phyloP scores from a whole-genome alignment of 2,797 vertebrate species.

The Poecilia gillii region DNA sequence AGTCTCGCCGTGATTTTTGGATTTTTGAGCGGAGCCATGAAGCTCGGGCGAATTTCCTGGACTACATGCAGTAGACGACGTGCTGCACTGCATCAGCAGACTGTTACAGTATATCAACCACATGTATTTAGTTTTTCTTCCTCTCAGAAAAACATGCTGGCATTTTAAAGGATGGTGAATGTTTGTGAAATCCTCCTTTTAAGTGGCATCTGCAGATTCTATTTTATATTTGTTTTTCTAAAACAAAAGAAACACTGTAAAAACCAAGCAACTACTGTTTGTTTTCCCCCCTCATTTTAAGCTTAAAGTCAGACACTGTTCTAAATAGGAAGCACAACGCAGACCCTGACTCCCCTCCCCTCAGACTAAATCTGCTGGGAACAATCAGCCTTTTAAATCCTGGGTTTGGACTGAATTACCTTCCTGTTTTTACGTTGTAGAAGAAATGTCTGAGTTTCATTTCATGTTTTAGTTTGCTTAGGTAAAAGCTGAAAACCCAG shows the following conservation, averaged over 20 bases:
- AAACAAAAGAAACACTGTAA: background rate
- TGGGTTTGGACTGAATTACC: background rate
- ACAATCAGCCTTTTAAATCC: slow-evolving; percentile 43
- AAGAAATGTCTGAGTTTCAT: background rate
- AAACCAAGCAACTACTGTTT: slow-evolving; percentile 23
- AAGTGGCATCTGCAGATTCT: slow-evolving; percentile 22
- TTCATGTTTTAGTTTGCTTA: background rate
- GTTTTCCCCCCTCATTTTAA: slow-evolving; percentile 1
- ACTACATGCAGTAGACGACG: slow-evolving; percentile 8
- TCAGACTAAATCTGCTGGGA: slow-evolving; percentile 33
- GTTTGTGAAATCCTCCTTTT: slow-evolving; percentile 55
- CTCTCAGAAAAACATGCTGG: slow-evolving; percentile 30
- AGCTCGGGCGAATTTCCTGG: slow-evolving; percentile 10
- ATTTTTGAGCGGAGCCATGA: background rate
- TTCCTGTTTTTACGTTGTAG: background rate
- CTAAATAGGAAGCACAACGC: background rate
- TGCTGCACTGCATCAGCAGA: slow-evolving; percentile 33
- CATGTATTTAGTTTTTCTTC: slow-evolving; percentile 24
- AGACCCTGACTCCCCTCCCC: background rate
- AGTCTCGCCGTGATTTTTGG: slow-evolving; percentile 14
- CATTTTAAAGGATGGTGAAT: slow-evolving; percentile 52
- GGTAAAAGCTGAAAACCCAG: background rate
- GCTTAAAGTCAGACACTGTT: slow-evolving; percentile 36
- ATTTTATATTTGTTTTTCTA: slow-evolving; percentile 49
- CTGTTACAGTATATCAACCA: slow-evolving; percentile 50